Evolutionary conservation across 2,888 invertebrate genomes (phyloP).

Genomic region (Crossocerus cetratus): DNA sequence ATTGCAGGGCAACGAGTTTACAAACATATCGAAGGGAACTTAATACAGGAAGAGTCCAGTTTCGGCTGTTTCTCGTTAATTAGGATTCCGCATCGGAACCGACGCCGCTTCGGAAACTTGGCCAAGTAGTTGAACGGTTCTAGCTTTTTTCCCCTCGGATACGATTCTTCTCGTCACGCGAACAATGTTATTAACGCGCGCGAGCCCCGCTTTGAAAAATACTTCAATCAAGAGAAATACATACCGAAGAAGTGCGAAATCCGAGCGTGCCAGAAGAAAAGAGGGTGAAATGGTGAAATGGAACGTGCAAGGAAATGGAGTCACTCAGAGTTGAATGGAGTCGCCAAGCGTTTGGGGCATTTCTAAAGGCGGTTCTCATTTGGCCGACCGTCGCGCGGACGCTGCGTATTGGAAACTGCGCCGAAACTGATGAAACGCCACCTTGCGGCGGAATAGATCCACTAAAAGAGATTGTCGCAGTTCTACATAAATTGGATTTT

Average conservation of each 20-base stretch:
- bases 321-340: slow-evolving; percentile 1
- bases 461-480: no score
- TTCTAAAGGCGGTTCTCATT: no score
- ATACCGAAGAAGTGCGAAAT: slow-evolving; percentile 24
- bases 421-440: no score
- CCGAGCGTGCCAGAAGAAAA: slow-evolving; percentile 28
- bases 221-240: slow-evolving; percentile 16
- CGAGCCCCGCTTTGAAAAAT: background rate
- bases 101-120: slow-evolving; percentile 43
- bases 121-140: slow-evolving; percentile 10
- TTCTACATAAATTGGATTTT: no score
- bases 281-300: slow-evolving; percentile 32
- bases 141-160: background rate
- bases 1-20: background rate
- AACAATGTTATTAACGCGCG: background rate
- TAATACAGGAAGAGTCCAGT: background rate
- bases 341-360: slow-evolving; percentile 39
- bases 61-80: background rate
- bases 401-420: no score
- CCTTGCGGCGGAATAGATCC: no score
- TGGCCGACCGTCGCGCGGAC: no score
- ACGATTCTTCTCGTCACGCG: background rate
- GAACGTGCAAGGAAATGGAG: slow-evolving; percentile 46
- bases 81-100: slow-evolving; percentile 24
- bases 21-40: background rate